Evolutionary conservation across 2,113 vertebrate genomes (phyloP).

Genomic region (Oophaga pumilio): DNA sequence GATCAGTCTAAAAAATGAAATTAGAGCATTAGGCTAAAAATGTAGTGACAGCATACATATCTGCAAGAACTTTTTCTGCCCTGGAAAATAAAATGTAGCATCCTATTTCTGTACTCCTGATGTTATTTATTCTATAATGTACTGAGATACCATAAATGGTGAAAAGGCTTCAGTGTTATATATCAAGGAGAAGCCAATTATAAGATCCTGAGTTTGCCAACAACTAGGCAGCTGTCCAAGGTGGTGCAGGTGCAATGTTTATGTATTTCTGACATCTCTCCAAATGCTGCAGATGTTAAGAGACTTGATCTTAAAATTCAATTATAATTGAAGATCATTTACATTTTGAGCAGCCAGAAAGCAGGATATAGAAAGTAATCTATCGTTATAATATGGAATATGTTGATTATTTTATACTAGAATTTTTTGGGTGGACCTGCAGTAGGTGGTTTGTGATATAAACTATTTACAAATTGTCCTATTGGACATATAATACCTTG

Average conservation of each 20-base stretch:
- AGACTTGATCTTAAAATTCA: not conserved
- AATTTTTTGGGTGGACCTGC: too few relatives aligned
- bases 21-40: not conserved
- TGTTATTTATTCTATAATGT: not conserved
- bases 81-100: not conserved
- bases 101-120: not conserved
- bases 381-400: not conserved
- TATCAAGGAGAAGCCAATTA: constrained; percentile 27
- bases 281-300: constrained; percentile 16
- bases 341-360: not conserved
- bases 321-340: constrained; percentile 33
- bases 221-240: constrained; percentile 29
- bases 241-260: constrained; percentile 33
- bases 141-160: not conserved
- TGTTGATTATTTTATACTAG: too few relatives aligned
- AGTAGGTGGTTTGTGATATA: too few relatives aligned
- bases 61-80: not conserved
- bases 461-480: too few relatives aligned
- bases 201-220: constrained; percentile 11
- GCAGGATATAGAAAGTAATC: not conserved
- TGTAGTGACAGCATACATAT: not conserved
- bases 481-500: too few relatives aligned
- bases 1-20: not conserved
- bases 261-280: constrained; percentile 28
- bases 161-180: not conserved